These are phyloP conservation scores for Mus spicilegus DNA, from an alignment of 2,113 vertebrate species.

Conservation along the genomic window DNA sequence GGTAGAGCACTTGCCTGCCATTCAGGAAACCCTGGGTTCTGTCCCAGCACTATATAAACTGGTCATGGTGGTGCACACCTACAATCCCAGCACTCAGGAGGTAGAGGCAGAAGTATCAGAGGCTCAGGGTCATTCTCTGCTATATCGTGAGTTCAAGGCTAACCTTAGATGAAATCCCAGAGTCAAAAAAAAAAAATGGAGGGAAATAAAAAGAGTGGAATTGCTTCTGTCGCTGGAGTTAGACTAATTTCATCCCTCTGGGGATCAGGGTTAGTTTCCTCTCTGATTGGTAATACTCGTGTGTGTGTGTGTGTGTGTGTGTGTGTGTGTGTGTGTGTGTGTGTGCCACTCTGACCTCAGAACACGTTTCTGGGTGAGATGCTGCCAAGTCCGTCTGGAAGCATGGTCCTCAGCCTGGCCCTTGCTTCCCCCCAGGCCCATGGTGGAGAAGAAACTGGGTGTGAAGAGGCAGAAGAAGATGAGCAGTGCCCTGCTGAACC, in stretches of 20 bases:
- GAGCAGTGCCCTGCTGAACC: conserved; percentile 88
- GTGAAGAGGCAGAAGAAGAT: conserved; percentile 89
- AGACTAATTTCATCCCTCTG: background rate
- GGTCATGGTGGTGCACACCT: background rate
- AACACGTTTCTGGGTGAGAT: rapidly evolving
- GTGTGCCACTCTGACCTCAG: background rate
- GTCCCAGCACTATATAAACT: background rate
- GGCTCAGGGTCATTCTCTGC: background rate
- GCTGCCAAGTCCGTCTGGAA: background rate
- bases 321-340: too few species aligned
- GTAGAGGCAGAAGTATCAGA: background rate
- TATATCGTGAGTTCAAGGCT: background rate
- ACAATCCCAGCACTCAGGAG: background rate
- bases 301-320: too few species aligned
- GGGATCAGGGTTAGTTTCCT: background rate
- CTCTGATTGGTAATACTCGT: rapidly evolving
- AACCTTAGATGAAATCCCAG: background rate
- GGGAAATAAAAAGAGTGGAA: background rate
- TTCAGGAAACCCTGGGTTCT: background rate
- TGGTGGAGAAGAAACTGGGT: conserved; percentile 87
- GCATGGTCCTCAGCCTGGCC: background rate
- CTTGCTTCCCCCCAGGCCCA: conserved; percentile 68
- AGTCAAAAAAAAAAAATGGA: background rate
- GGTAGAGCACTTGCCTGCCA: background rate
- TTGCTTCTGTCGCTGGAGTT: too few species aligned